phyloP scores from a whole-genome alignment of 2,113 vertebrate species.

The Climacteris rufus region DNA sequence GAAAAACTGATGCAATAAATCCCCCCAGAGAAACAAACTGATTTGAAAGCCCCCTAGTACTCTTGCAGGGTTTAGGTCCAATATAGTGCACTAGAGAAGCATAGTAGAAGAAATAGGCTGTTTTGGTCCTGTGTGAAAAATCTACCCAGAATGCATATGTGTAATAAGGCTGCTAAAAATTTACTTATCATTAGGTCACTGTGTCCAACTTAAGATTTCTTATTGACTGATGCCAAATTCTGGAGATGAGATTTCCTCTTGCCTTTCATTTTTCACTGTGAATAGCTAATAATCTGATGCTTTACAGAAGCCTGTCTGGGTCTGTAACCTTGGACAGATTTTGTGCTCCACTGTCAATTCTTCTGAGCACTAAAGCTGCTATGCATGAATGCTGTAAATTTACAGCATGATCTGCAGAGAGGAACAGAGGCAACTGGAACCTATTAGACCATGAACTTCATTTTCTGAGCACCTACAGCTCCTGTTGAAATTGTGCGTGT shows the following conservation, averaged over 20 bases:
- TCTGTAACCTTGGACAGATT: neutral
- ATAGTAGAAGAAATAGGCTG: neutral
- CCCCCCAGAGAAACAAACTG: neutral
- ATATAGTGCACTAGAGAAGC: neutral
- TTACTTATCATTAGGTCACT: neutral
- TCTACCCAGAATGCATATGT: neutral
- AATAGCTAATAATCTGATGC: neutral
- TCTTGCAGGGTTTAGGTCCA: neutral
- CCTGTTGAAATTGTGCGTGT: neutral
- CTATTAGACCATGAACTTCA: constrained; percentile 27
- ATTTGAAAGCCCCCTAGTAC: neutral
- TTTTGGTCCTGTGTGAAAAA: neutral
- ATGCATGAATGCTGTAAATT: constrained; percentile 59
- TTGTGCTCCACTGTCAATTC: neutral
- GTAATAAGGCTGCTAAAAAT: neutral
- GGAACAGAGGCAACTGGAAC: constrained; percentile 12
- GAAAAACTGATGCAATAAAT: neutral
- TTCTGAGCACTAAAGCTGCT: constrained; percentile 19
- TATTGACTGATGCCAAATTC: neutral
- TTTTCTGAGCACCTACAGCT: constrained; percentile 8
- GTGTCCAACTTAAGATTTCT: neutral
- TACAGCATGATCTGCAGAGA: constrained; percentile 27
- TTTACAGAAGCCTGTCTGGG: neutral
- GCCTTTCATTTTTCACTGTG: neutral
- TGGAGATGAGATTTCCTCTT: neutral